phyloP scores from a whole-genome alignment of 2,888 invertebrate genomes.

The Spialia ferax region DNA sequence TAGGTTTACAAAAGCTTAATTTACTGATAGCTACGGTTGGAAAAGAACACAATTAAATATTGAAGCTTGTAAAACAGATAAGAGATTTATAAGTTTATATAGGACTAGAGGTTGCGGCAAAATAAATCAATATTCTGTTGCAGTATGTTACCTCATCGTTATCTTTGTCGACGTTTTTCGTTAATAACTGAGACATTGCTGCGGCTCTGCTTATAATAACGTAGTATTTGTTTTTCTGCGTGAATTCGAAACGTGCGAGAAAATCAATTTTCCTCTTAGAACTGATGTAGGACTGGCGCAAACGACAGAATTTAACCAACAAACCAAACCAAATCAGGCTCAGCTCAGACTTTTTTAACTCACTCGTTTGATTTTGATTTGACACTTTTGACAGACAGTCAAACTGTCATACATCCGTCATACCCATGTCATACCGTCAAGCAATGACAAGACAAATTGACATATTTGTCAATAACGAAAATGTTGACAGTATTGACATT shows the following conservation, averaged over 20 bases:
- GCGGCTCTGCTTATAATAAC: slow-evolving; percentile 7
- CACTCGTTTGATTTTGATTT: too few species aligned
- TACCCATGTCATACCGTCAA: too few species aligned
- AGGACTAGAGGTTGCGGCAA: slow-evolving; percentile 31
- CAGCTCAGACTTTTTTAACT: too few species aligned
- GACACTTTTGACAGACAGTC: too few species aligned
- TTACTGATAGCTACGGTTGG: too few species aligned
- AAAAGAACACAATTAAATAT: neutral
- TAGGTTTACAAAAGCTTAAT: too few species aligned
- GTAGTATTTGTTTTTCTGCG: neutral
- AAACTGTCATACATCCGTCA: too few species aligned
- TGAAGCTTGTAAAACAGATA: neutral
- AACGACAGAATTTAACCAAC: neutral
- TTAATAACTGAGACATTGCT: slow-evolving; percentile 68
- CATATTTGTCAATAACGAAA: too few species aligned
- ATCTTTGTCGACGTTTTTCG: slow-evolving; percentile 81
- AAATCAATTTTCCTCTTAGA: slow-evolving; percentile 3
- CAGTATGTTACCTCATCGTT: slow-evolving; percentile 89
- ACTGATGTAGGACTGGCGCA: neutral
- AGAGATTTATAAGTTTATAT: neutral
- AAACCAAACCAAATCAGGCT: neutral
- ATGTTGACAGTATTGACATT: too few species aligned
- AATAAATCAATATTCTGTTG: slow-evolving; percentile 34
- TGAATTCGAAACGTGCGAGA: neutral
- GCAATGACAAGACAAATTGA: too few species aligned